A percentile compares a stretch with the other conserved stretches of the same genome.
These are phyloP conservation scores for Cacoxenus indagator DNA, from an alignment of 2,888 invertebrate species.

Conservation along the genomic window DNA sequence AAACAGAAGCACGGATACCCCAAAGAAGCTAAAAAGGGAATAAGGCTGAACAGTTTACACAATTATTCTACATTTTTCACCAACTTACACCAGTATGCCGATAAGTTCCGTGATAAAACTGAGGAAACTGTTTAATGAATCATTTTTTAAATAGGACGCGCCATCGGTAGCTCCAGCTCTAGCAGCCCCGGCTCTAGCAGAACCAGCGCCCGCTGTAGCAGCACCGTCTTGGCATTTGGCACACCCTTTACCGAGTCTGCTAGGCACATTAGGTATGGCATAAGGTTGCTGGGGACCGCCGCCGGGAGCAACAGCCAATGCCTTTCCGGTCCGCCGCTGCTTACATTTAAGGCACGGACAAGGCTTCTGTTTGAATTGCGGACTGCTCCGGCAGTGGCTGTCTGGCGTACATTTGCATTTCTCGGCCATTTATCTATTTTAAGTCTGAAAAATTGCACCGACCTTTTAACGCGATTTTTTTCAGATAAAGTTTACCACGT, in stretches of 20 bases:
- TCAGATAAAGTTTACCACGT: too few relatives aligned
- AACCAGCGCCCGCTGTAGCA: constrained; percentile 21
- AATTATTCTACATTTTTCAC: background rate
- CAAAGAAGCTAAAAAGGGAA: constrained; percentile 47
- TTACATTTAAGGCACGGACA: constrained; percentile 52
- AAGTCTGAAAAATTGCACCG: background rate
- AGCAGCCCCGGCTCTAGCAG: constrained; percentile 29
- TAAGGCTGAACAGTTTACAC: background rate
- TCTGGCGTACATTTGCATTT: constrained; percentile 31
- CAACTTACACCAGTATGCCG: constrained; percentile 43
- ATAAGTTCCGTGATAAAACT: constrained; percentile 44
- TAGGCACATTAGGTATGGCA: too few relatives aligned
- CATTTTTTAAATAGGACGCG: constrained; percentile 28
- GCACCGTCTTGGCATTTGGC: background rate
- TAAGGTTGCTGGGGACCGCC: too few relatives aligned
- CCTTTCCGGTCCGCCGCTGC: background rate
- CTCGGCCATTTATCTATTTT: background rate
- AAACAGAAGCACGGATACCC: constrained; percentile 51
- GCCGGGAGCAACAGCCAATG: background rate
- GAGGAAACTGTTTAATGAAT: constrained; percentile 34
- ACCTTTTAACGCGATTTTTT: background rate
- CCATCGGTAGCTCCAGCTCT: constrained; percentile 20
- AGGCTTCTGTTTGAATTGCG: constrained; percentile 24
- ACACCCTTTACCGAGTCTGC: background rate
- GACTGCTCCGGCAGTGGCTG: background rate